These are phyloP conservation scores for Oasisia sp. DNA, from an alignment of 2,888 invertebrate species.

Conservation along the genomic window DNA sequence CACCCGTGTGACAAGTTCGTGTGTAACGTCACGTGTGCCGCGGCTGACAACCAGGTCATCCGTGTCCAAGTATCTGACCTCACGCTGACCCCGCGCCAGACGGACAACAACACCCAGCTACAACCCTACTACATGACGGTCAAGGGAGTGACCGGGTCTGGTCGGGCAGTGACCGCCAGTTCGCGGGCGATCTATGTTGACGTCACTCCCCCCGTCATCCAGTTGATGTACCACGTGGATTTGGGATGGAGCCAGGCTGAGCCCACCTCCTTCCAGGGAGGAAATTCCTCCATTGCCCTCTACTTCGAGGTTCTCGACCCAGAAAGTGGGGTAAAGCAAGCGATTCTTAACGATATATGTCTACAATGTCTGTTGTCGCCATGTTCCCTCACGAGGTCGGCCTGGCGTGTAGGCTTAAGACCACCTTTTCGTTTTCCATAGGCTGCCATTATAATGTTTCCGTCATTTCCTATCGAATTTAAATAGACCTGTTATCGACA, in stretches of 20 bases:
- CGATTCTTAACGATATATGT: neutral
- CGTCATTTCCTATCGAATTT: too few relatives aligned
- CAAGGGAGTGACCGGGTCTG: slow-evolving; percentile 18
- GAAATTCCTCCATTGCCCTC: neutral
- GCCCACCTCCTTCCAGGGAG: neutral
- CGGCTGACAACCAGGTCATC: neutral
- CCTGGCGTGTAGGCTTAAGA: too few relatives aligned
- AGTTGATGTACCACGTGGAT: neutral
- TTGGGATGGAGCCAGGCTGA: neutral
- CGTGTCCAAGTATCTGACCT: neutral
- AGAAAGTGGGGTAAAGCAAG: neutral
- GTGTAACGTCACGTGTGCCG: neutral
- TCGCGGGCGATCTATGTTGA: neutral
- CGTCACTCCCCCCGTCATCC: slow-evolving; percentile 17
- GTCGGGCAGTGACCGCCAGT: neutral
- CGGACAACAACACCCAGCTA: neutral
- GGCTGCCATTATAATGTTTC: too few relatives aligned
- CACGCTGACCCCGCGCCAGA: neutral
- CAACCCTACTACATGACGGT: slow-evolving; percentile 2
- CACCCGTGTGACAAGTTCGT: neutral
- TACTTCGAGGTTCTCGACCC: slow-evolving; percentile 12
- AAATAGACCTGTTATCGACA: too few relatives aligned
- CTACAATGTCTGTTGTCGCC: too few relatives aligned
- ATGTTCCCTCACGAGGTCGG: too few relatives aligned
- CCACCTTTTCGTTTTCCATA: too few relatives aligned